Evolutionary conservation across 1,140 invertebrate species (phyloP), one percentile per base, ranked within the genome.

Genomic region (Phenacoccus solenopsis): DNA sequence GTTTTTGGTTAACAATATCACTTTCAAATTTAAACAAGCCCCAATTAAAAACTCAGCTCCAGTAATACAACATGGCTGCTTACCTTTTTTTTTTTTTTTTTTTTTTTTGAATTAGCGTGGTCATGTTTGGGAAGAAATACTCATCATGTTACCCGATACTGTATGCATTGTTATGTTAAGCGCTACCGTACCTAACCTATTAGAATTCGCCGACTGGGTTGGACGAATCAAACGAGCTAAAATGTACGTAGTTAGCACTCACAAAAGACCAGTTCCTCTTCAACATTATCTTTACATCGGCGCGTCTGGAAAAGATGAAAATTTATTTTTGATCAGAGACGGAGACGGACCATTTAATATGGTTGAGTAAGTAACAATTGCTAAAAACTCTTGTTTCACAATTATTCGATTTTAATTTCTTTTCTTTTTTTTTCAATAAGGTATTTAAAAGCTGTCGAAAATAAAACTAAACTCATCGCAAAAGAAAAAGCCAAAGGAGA

Each of bases 61-160:
- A n/a, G n/a, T n/a, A n/a, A n/a, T n/a, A n/a, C n/a, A n/a, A n/a
- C n/a, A n/a, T n/a, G n/a, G n/a, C n/a, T n/a, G n/a, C n/a, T n/a
- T n/a, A n/a, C n/a, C n/a, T n/a, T n/a, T n/a, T n/a, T n/a, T n/a
- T n/a, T n/a, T n/a, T n/a, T n/a, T n/a, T n/a, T n/a, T n/a, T n/a
- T n/a, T n/a, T n/a, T n/a, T n/a, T n/a, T n/a, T n/a, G n/a, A n/a
- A 81, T 49, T 73, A 92, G 86, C 83, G 98, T 74, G 98, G 98
- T 20, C 95, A 99, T 76, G 97, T 99, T 0, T 99, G 98, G 97
- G 98, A 99, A 81, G 96, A 99, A 81, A 94, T 96, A 1, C 49
- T 99, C 0, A 99, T 99, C 74, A 85, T 99, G 77, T 78, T 99
- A 38, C 96, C 96, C 0, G 84, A 88, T 16, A 92, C 96, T 78